These are phyloP conservation scores for Lynx canadensis DNA, from an alignment of 2,113 vertebrate genomes.

Conservation along the genomic window DNA sequence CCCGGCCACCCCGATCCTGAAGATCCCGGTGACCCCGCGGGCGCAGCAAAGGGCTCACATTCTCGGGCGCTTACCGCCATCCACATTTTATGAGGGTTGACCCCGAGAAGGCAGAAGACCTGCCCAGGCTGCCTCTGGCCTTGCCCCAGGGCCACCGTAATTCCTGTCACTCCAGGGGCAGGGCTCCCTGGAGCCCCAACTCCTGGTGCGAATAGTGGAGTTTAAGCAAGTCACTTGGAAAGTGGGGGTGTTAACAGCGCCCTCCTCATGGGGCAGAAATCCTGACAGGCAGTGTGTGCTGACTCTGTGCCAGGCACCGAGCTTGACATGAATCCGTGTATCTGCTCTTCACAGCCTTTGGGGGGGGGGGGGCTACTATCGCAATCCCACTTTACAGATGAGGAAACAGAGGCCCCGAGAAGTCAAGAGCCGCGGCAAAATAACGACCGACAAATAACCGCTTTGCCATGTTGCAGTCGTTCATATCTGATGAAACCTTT, in stretches of 20 bases:
- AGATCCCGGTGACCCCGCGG: neutral
- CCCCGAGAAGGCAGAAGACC: neutral
- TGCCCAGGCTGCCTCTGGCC: neutral
- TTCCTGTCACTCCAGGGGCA: neutral
- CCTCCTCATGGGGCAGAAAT: neutral
- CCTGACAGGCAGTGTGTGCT: neutral
- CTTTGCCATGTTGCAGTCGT: no score
- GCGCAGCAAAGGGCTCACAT: neutral
- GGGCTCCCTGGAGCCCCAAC: neutral
- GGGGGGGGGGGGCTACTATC: neutral
- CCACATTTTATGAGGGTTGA: rapidly evolving
- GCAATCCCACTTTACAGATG: neutral
- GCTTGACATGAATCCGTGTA: rapidly evolving
- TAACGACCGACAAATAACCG: neutral
- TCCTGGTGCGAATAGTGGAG: neutral
- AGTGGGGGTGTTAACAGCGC: neutral
- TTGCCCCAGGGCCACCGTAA: neutral
- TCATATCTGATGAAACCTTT: neutral
- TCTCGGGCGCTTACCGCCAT: neutral
- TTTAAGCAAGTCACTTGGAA: neutral
- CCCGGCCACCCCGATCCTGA: no score
- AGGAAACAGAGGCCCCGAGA: neutral
- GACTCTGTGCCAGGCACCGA: neutral
- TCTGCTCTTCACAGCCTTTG: neutral
- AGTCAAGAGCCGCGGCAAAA: neutral